Evolutionary conservation across 2,888 invertebrate species (phyloP), one percentile per base, ranked within the genome.

Genomic region (Euclidia mi): DNA sequence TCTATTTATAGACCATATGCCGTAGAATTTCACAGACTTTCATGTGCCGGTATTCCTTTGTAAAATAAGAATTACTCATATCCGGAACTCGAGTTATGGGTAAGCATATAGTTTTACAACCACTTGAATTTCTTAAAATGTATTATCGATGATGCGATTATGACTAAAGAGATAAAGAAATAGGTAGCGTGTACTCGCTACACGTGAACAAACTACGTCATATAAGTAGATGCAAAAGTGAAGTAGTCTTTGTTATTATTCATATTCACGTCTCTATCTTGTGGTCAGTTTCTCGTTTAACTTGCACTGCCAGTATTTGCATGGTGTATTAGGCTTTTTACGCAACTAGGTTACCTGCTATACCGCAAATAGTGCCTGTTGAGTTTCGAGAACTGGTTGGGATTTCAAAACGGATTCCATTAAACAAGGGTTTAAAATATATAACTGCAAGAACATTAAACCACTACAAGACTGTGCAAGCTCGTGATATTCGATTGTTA

Each of bases 91-190:
- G 25, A 49, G 29, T 14, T 41, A 9, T 32, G 47, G 7, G 20
- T 6, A 7, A 18, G 6, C 41, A 29, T 15, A 25, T 28, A 28
- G 17, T 40, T 34, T 38, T 25, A 51, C 18, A 31, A 48, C 38
- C 6, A 28, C 32, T 46, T 12, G 11, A 44, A 49, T 38, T 58
- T 59, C 15, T 42, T 20, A 56, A 44, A 37, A 28, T 35, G 37
- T 37, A 28, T 31, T 35, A 60, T 56, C 52, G 20, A 32, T 29
- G 14, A 29, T 57, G 35, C 48, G 45, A 65, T 48, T 71, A 55
- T 41, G 52, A 56, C 41, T 28, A 40, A 60, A 42, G 31, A 42
- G 56, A 56, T 56, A 49, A 47, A 47, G 29, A 41, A 31, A 44
- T 15, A 17, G 45, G 31, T 44, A 53, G 11, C 38, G 17, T 46